Conservation (phyloP, 2,113 vertebrate species). For the Phrynosoma platyrhinos region DNA sequence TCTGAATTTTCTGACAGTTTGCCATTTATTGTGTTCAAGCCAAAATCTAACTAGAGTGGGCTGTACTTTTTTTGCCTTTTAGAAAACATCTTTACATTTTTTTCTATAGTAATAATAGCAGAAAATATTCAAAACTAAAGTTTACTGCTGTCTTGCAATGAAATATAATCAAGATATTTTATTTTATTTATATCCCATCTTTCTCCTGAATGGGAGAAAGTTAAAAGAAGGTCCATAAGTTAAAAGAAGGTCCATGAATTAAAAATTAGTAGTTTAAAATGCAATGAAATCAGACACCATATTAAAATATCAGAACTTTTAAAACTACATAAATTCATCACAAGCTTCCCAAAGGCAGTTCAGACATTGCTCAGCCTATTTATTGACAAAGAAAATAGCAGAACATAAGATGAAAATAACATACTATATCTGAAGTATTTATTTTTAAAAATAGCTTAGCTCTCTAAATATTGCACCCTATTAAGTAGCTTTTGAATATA, state of each 20-base stretch:
- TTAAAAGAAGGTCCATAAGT: too few relatives aligned
- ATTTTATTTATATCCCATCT: too few relatives aligned
- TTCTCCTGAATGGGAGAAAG: too few relatives aligned
- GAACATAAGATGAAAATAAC: slow-evolving; percentile 77
- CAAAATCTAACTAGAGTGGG: slow-evolving; percentile 69
- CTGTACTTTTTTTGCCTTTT: slow-evolving; percentile 81
- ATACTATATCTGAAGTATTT: slow-evolving; percentile 29
- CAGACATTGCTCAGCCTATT: slow-evolving; percentile 75
- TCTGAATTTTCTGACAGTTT: slow-evolving; percentile 75
- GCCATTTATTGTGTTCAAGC: slow-evolving; percentile 73
- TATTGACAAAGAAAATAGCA: slow-evolving; percentile 74
- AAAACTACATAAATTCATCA: too few relatives aligned
- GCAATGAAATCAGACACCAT: too few relatives aligned
- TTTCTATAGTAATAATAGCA: slow-evolving; percentile 43
- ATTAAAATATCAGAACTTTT: too few relatives aligned
- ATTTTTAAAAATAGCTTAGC: slow-evolving; percentile 42
- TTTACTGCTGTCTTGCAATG: too few relatives aligned
- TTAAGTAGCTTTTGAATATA: slow-evolving; percentile 64
- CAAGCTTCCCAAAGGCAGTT: slow-evolving; percentile 38
- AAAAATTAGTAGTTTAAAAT: too few relatives aligned
- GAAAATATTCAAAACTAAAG: slow-evolving; percentile 60
- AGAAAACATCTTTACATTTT: slow-evolving; percentile 70
- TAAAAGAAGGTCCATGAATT: too few relatives aligned
- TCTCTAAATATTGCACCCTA: slow-evolving; percentile 60
- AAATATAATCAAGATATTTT: too few relatives aligned